Base-by-base conservation (phyloP, 37 sponge, comb jelly and placozoan species). In the Chondrosia reniformis region DNA sequence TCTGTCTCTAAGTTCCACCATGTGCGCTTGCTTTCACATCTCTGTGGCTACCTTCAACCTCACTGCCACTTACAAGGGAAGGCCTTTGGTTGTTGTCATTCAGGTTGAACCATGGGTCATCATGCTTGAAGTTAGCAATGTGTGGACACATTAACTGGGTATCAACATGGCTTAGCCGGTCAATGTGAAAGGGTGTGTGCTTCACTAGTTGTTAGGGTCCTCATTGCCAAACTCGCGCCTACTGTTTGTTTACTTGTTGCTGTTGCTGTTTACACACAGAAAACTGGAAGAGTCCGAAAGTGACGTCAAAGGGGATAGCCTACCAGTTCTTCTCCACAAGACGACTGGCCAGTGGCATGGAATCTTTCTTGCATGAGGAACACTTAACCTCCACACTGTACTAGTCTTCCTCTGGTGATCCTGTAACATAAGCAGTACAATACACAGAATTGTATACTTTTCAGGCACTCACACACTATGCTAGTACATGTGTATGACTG, bases 311-410 rank as follows among this genome's bases (percentile, higher is more conserved):
- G n/a, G n/a, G n/a, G 72, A 69, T 44, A 69, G 72, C 36, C 3
- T 69, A 69, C 72, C 72, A 69, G 36, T 69, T 7, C 37, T 69
- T 9, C 43, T 69, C 2, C 41, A 40, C 43, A 69, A 24, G 72
- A 40, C 43, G 2, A 69, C 72, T 8, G 41, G 38, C 12, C 61
- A 77, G 13, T 49, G 54, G 17, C 17, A 17, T 49, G 12, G 17
- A 49, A 49, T 17, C 12, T 49, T 19, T 49, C 54, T 17, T 49
- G 54, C 54, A 49, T 49, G 17, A 49, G 54, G 15, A 49, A 49
- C 54, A 49, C 54, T 49, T 49, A 12, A 19, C 54, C 54, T 49
- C 54, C 54, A 12, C 17, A 49, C n/a, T n/a, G n/a, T n/a, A n/a
- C n/a, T n/a, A n/a, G n/a, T n/a, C n/a, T n/a, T n/a, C n/a, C n/a